phyloP scores from a whole-genome alignment of 2,888 invertebrate genomes.

The Pterostichus madidus region DNA sequence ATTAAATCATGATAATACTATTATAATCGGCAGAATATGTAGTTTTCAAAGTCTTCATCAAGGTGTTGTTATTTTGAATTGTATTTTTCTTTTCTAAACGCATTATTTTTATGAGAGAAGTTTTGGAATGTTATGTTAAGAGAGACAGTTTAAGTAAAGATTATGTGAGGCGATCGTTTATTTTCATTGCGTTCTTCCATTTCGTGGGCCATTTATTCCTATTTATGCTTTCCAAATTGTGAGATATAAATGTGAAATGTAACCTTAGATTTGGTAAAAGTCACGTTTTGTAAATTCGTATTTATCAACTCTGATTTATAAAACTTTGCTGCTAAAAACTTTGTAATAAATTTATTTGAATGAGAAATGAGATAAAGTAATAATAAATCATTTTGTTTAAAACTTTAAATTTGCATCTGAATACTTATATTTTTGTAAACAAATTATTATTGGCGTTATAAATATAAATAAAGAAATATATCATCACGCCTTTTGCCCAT shows the following conservation, averaged over 20 bases:
- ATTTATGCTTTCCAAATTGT: slow-evolving; percentile 32
- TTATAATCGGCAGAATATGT: too few species aligned
- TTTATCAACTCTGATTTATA: too few species aligned
- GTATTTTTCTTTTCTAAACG: not conserved
- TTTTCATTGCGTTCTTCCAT: slow-evolving; percentile 22
- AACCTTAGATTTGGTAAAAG: not conserved
- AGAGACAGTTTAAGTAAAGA: not conserved
- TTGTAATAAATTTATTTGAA: not conserved
- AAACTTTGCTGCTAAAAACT: not conserved
- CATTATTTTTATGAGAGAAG: not conserved
- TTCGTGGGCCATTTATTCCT: slow-evolving; percentile 32
- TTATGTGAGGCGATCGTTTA: not conserved
- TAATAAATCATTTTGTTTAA: too few species aligned
- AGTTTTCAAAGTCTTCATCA: too few species aligned
- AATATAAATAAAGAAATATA: too few species aligned
- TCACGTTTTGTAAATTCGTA: not conserved
- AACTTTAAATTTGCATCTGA: too few species aligned
- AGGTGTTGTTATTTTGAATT: not conserved
- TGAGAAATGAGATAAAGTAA: too few species aligned
- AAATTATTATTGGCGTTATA: too few species aligned
- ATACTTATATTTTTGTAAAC: too few species aligned
- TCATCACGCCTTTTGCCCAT: too few species aligned
- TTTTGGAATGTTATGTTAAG: slow-evolving; percentile 8
- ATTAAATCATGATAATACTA: not conserved
- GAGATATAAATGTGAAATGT: slow-evolving; percentile 10